A percentile compares a stretch with the other conserved stretches of the same genome.
These are phyloP conservation scores for Sitobion miscanthi DNA, from an alignment of 1,140 invertebrate species.

Conservation along the genomic window DNA sequence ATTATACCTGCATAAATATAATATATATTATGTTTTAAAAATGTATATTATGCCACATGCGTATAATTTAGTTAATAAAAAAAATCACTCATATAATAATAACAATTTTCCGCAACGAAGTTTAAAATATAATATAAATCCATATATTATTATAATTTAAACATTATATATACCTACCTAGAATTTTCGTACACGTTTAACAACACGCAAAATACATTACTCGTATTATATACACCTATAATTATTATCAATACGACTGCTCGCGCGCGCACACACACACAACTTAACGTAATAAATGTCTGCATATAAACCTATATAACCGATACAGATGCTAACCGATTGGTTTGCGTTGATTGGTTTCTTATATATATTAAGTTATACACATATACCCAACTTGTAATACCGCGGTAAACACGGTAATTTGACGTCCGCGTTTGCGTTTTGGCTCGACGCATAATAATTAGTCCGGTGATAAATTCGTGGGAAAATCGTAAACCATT, in stretches of 20 bases:
- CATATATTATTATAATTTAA: background rate
- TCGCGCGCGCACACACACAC: background rate
- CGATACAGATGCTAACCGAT: background rate
- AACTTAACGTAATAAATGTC: background rate
- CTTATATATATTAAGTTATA: background rate
- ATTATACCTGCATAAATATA: background rate
- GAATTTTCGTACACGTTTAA: background rate
- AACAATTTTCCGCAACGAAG: background rate
- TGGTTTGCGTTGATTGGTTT: conserved; percentile 3
- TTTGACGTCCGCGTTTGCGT: background rate
- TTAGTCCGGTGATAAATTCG: conserved; percentile 17
- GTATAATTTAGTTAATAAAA: background rate
- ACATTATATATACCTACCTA: background rate
- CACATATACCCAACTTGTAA: background rate
- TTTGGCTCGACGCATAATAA: background rate
- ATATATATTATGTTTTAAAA: background rate
- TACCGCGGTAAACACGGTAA: background rate
- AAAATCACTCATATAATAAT: background rate
- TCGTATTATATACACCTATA: background rate
- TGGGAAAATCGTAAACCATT: conserved; percentile 18
- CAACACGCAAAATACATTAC: background rate
- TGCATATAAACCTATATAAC: background rate
- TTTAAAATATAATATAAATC: background rate
- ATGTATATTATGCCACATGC: background rate
- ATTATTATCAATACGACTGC: conserved; percentile 5